Percentiles rank a stretch among this genome's conserved stretches.
Conservation (phyloP, 2,113 vertebrate genomes). For the Tenebrosternarchus preto region DNA sequence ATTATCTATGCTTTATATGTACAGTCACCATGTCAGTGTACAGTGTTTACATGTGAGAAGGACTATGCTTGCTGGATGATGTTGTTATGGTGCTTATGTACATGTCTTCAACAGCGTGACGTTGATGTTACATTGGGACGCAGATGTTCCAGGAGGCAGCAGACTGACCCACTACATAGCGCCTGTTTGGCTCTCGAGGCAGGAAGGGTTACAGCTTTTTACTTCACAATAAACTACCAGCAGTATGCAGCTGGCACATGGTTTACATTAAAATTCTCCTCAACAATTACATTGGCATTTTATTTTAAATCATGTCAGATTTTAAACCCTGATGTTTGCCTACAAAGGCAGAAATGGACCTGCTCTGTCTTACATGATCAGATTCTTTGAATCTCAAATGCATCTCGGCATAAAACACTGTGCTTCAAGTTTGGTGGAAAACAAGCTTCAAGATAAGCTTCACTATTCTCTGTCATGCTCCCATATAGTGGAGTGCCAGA, state of each 20-base stretch:
- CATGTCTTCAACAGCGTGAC: not conserved
- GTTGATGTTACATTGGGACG: not conserved
- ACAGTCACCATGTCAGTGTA: not conserved
- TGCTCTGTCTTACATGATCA: too few relatives aligned
- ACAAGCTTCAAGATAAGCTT: too few relatives aligned
- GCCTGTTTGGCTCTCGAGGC: not conserved
- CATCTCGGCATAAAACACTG: too few relatives aligned
- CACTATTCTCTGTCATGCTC: too few relatives aligned
- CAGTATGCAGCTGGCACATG: not conserved
- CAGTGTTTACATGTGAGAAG: not conserved
- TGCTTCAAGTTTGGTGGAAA: too few relatives aligned
- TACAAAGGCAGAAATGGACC: too few relatives aligned
- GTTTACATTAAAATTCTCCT: not conserved
- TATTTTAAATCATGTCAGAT: conserved; percentile 9
- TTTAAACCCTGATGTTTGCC: too few relatives aligned
- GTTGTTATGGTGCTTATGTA: not conserved
- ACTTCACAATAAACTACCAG: too few relatives aligned
- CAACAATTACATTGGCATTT: not conserved
- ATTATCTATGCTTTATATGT: not conserved
- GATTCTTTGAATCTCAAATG: too few relatives aligned
- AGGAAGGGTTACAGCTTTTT: too few relatives aligned
- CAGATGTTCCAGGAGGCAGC: conserved; percentile 2
- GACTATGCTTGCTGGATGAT: too few relatives aligned
- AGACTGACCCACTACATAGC: not conserved
- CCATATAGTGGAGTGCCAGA: too few relatives aligned